Conservation (phyloP, 2,113 vertebrate species). For the Elgaria multicarinata region DNA sequence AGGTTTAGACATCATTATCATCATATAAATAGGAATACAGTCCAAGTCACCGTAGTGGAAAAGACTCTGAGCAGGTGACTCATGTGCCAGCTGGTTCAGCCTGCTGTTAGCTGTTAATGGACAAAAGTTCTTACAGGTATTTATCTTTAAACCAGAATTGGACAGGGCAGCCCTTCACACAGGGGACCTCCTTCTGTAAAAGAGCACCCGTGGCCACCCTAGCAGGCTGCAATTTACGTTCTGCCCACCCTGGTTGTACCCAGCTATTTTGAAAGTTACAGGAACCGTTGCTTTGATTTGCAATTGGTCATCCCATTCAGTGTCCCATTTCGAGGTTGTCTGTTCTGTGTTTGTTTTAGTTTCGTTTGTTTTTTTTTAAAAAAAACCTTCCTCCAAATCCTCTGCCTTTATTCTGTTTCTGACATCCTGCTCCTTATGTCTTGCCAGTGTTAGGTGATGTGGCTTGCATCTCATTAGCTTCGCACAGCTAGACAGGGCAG, state of each 20-base stretch:
- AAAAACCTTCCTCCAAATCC: slow-evolving; percentile 60
- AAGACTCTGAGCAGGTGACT: no score
- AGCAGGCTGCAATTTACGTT: not conserved
- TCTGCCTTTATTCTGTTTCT: slow-evolving; percentile 69
- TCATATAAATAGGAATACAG: no score
- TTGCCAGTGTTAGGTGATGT: slow-evolving; percentile 65
- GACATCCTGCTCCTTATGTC: slow-evolving; percentile 63
- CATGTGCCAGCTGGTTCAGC: no score
- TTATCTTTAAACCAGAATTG: no score
- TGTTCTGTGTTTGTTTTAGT: slow-evolving; percentile 64
- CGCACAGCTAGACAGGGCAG: not conserved
- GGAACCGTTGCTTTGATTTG: slow-evolving; percentile 37
- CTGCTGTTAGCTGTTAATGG: no score
- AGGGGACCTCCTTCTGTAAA: no score
- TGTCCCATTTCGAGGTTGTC: slow-evolving; percentile 65
- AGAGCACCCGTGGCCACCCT: no score
- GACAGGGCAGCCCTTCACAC: no score
- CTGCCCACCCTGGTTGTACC: not conserved
- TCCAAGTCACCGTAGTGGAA: no score
- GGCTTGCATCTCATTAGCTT: slow-evolving; percentile 72
- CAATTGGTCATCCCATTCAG: slow-evolving; percentile 60
- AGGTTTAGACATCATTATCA: no score
- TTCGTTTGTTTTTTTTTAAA: not conserved
- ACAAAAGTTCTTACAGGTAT: no score
- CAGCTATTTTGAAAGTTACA: not conserved